Base-by-base conservation (phyloP, 2,797 vertebrate species). In the Mallotus villosus region DNA sequence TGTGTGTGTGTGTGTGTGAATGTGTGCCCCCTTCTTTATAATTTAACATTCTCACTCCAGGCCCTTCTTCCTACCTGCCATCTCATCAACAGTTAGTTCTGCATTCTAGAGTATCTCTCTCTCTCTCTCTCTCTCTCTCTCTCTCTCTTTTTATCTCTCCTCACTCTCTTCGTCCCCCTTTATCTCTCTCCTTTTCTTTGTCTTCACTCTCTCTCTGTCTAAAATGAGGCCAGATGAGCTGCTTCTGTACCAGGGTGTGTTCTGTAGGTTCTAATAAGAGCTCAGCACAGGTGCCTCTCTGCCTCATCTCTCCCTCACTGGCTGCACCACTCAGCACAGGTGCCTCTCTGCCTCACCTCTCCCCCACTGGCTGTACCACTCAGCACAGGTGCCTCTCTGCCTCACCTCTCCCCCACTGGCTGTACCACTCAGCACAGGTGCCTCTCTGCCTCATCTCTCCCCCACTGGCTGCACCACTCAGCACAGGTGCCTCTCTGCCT, bases 211-310 rank as follows among this genome's bases (percentile, higher is more conserved):
- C 37, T 9, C 37, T 41, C 37, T 41, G 8, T 41, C 8, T 41
- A 11, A 9, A 41, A 41, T 2, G 37, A 41, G 37, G 37, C 55
- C 19, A 5, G 19, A 22, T 57, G 19, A 57, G 21, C 17, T 57
- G 19, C 55, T 12, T 57, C 2, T 21, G 6, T 57, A 57, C 19
- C 21, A 22, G 21, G 55, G 53, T n/a, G 19, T 9, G 55, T 57
- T 21, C 7, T 2, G 7, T 21, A 8, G 12, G 55, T n/a, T n/a
- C 4, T 57, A 19, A n/a, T 57, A 1, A 81, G 75, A 71, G 63
- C 70, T 74, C 71, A 17, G 75, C 55, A 55, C 72, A 61, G 57
- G 81, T 49, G n/a, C 65, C 69, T 67, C 61, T 72, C 49, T 55
- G 55, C 37, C 57, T 9, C 16, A 5, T 55, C 53, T 55, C 53